Evolutionary conservation across 2,113 vertebrate species (phyloP), one percentile per base, ranked within the genome.

Genomic region (Lepisosteus oculatus): DNA sequence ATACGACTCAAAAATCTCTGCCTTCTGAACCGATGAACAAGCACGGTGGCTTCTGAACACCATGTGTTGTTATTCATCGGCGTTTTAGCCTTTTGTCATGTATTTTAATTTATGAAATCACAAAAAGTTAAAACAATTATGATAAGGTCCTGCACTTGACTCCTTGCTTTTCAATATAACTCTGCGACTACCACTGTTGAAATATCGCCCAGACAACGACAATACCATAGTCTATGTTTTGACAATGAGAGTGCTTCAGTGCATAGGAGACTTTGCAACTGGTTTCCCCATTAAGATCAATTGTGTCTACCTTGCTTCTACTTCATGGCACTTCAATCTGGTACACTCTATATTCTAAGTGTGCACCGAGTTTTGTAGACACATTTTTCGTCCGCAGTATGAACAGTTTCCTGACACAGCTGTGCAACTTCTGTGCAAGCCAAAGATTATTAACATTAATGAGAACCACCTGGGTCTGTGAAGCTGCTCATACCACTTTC

Each of bases 391-490:
- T 64, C 17, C 41, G 11, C 62, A 42, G 17, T 64, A 41, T 6
- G 62, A 11, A 29, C 15, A 64, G 62, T 42, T 64, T 41, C 62
- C 62, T 51, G 47, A 51, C 5, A 51, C 47, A 51, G 47, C 47
- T 51, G 47, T 51, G 47, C 9, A 51, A 51, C 0, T 51, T 51
- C 5, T 51, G 47, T 51, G 47, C 47, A 51, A 51, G 47, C 62
- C 67, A 43, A 56, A 41, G 41, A 68, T 42, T 17, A 51, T 68
- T 17, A 17, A 41, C 47, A 17, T 29, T 68, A 68, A 68, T 55
- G 45, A 51, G 15, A 68, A 55, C 67, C 67, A 68, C 54, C 67
- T 68, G 67, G 67, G 54, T 55, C 15, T 29, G 7, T 8, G 5
- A 29, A 11, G 9, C 41, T 42, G 15, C n/a, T 64, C 14, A 9